These are phyloP conservation scores for Lasioglossum figueresi DNA, from an alignment of 2,888 invertebrate genomes.

Conservation along the genomic window DNA sequence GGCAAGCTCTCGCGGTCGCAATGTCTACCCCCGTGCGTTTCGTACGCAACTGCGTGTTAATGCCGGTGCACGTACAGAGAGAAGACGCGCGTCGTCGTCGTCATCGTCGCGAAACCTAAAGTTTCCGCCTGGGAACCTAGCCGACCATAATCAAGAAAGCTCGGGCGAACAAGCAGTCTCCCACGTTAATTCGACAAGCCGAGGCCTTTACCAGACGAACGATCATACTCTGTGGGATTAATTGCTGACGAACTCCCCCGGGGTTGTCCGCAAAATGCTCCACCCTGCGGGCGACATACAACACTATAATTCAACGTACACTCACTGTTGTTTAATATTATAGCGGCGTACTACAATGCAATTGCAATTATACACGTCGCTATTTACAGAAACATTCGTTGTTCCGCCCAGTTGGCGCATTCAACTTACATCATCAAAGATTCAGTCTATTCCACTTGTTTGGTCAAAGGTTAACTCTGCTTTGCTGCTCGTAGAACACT, in stretches of 20 bases:
- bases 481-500: neutral
- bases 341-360: neutral
- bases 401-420: neutral
- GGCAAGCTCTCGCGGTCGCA: constrained; percentile 13
- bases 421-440: neutral
- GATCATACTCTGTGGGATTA: constrained; percentile 8
- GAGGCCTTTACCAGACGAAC: neutral
- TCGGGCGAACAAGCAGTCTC: neutral
- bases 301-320: neutral
- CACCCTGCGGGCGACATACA: neutral
- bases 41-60: constrained; percentile 31
- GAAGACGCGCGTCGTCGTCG: neutral
- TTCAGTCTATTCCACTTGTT: neutral
- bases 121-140: neutral
- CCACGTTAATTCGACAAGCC: constrained; percentile 13
- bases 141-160: neutral
- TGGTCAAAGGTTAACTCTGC: too few species aligned
- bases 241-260: constrained; percentile 17
- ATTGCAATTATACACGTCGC: neutral
- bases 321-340: neutral
- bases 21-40: constrained; percentile 15
- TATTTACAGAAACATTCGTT: neutral
- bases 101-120: neutral
- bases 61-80: neutral
- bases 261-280: constrained; percentile 6